Conservation (phyloP, 2,113 vertebrate genomes). For the Chionis minor region DNA sequence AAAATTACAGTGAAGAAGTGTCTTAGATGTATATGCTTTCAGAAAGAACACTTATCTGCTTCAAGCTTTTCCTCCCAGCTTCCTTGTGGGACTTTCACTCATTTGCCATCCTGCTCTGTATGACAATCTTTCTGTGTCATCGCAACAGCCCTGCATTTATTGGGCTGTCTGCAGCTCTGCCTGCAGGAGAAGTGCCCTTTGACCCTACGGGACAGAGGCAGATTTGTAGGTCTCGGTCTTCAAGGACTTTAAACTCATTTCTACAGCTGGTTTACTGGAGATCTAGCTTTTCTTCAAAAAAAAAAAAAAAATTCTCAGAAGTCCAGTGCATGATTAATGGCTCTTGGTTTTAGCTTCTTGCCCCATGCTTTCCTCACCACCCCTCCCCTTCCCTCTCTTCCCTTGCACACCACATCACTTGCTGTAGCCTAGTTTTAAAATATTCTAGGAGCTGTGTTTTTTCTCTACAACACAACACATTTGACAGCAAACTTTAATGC, state of each 20-base stretch:
- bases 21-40: neutral
- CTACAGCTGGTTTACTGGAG: neutral
- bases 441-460: neutral
- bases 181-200: neutral
- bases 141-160: neutral
- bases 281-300: neutral
- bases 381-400: neutral
- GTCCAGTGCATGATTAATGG: neutral
- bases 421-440: neutral
- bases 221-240: neutral
- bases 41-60: neutral
- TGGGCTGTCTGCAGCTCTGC: neutral
- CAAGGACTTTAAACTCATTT: neutral
- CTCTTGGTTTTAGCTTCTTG: neutral
- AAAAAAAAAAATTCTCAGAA: neutral
- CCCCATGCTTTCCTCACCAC: neutral
- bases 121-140: neutral
- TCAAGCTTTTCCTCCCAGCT: neutral
- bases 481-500: neutral
- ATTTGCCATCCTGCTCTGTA: neutral
- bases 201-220: neutral
- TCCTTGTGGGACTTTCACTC: neutral
- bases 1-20: neutral
- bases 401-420: neutral
- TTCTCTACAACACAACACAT: neutral